Evolutionary conservation across 2,113 vertebrate genomes (phyloP).

Genomic region (Gambusia holbrooki): DNA sequence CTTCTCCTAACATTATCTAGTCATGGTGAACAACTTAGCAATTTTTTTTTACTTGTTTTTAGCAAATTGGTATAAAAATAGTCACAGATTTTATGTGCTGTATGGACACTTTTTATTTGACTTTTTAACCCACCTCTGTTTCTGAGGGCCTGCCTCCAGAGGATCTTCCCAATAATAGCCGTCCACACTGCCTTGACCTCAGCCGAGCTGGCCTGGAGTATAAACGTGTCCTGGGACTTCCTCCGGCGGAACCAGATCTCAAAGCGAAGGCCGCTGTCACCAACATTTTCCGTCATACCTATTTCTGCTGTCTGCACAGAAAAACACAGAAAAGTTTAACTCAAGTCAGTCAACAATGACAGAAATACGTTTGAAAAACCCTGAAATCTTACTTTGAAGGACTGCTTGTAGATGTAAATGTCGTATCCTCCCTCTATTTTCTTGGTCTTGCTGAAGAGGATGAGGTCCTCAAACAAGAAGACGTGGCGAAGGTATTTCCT

Average conservation of each 20-base stretch:
- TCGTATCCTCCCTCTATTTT: conserved; percentile 85
- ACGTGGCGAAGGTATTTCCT: conserved; percentile 85
- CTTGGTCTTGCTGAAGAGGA: conserved; percentile 89
- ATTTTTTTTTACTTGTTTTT: no score
- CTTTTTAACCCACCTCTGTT: conserved; percentile 79
- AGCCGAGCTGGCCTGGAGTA: conserved; percentile 82
- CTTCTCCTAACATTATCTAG: no score
- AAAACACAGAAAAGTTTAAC: not conserved
- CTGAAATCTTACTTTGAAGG: conserved; percentile 80
- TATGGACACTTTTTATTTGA: not conserved
- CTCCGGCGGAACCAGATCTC: conserved; percentile 89
- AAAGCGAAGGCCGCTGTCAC: conserved; percentile 85
- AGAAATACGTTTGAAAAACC: conserved; percentile 3
- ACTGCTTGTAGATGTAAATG: conserved; percentile 87
- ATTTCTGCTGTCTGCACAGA: conserved; percentile 84
- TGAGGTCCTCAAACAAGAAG: conserved; percentile 89
- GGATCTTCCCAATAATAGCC: conserved; percentile 82
- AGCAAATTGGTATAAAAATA: not conserved
- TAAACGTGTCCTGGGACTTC: conserved; percentile 86
- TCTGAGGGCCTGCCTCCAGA: conserved; percentile 87
- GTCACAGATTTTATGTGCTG: not conserved
- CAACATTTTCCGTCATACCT: conserved; percentile 86
- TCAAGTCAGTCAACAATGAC: no score
- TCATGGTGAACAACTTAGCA: no score
- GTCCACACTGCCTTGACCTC: conserved; percentile 86